A percentile compares a stretch with the other conserved stretches of the same genome.
Evolutionary conservation across 2,113 vertebrate species (phyloP).

Genomic region (Lasiurus borealis): DNA sequence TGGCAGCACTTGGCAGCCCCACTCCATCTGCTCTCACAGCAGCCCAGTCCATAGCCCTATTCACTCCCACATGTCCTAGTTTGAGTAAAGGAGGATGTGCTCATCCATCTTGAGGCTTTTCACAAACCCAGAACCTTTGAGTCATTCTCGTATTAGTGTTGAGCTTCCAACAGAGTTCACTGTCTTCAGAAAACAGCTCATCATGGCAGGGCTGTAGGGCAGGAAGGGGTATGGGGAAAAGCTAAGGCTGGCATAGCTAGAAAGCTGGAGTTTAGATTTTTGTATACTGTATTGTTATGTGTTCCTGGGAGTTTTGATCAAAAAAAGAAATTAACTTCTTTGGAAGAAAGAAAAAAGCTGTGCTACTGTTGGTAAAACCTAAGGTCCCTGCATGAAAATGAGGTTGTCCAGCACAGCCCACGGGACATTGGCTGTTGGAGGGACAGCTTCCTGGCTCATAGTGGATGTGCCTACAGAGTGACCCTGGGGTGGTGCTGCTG

Average conservation of each 20-base stretch:
- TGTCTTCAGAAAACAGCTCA: neutral
- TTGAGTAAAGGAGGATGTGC: neutral
- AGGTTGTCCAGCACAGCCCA: neutral
- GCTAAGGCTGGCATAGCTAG: neutral
- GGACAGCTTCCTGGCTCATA: neutral
- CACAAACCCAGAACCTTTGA: too few relatives aligned
- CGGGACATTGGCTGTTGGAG: neutral
- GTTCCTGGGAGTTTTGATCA: neutral
- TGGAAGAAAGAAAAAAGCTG: neutral
- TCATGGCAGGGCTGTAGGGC: neutral
- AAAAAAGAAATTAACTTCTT: neutral
- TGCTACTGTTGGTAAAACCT: neutral
- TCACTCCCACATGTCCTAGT: neutral
- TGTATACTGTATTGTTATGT: neutral
- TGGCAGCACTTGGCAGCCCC: rapidly evolving
- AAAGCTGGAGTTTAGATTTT: neutral
- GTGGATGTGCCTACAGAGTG: neutral
- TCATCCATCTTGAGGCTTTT: neutral
- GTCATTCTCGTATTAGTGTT: neutral
- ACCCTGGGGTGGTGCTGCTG: neutral
- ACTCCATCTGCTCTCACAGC: neutral
- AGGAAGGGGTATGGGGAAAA: too few relatives aligned
- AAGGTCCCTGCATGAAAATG: neutral
- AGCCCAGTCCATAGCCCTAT: neutral
- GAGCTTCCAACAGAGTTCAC: neutral